Percentiles rank a stretch among this genome's conserved stretches.
phyloP scores from a whole-genome alignment of 2,113 vertebrate species.

The Lampris megalopsis region DNA sequence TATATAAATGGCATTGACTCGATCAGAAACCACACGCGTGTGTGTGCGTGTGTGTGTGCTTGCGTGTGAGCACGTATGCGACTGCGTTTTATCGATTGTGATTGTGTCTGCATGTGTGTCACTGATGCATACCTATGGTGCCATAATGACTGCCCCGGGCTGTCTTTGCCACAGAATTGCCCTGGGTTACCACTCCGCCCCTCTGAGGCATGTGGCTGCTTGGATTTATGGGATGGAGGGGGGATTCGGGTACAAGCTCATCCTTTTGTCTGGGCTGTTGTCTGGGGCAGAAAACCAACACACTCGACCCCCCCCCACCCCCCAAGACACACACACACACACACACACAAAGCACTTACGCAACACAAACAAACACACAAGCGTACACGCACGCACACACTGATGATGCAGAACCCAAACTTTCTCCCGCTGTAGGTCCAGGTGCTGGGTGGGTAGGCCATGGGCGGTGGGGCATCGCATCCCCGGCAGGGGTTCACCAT shows the following conservation, averaged over 20 bases:
- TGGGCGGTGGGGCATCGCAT: conserved; percentile 81
- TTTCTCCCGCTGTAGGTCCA: conserved; percentile 69
- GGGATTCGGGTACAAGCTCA: conserved; percentile 70
- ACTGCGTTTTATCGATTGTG: background rate
- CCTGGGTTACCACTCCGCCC: conserved; percentile 72
- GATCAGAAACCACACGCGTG: conserved; percentile 17
- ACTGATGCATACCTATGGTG: conserved; percentile 63
- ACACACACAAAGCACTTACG: conserved; percentile 23
- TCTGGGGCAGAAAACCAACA: conserved; percentile 74
- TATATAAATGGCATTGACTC: conserved; percentile 37
- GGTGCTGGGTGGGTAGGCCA: conserved; percentile 82
- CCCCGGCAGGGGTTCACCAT: conserved; percentile 75
- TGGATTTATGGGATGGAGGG: conserved; percentile 79
- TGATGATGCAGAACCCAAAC: conserved; percentile 65
- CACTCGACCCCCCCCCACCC: conserved; percentile 59
- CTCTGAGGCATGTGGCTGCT: conserved; percentile 78
- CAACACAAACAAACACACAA: conserved; percentile 57
- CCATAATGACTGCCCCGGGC: conserved; percentile 59
- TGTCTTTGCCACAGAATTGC: conserved; percentile 61
- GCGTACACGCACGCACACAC: conserved; percentile 57
- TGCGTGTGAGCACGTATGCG: background rate
- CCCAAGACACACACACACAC: conserved; percentile 42
- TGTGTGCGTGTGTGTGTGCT: conserved; percentile 16
- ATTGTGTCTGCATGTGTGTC: conserved; percentile 25
- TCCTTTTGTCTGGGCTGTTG: conserved; percentile 75